Conservation (phyloP, 2,888 invertebrate species). For the Chymomyza fuscimana region DNA sequence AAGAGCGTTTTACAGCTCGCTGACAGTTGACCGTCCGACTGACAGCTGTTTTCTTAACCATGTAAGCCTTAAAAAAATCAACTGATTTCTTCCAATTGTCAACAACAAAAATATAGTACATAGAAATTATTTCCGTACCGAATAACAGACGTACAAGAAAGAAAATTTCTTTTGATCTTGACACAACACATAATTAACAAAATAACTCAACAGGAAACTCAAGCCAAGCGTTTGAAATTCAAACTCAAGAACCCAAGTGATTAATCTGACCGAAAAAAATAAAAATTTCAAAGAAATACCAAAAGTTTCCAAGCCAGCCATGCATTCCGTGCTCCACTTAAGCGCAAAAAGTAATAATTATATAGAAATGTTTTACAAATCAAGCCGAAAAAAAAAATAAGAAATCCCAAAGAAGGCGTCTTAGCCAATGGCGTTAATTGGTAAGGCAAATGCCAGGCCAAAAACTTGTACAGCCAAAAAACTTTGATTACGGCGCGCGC, state of each 20-base stretch:
- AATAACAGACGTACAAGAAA: background rate
- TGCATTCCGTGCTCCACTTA: slow-evolving; percentile 59
- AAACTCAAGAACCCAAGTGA: slow-evolving; percentile 46
- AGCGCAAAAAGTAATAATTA: slow-evolving; percentile 63
- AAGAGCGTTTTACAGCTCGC: no score
- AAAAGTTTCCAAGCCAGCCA: background rate
- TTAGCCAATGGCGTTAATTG: slow-evolving; percentile 55
- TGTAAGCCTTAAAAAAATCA: no score
- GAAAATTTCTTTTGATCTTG: slow-evolving; percentile 53
- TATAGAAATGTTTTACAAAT: slow-evolving; percentile 44
- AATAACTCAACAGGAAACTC: slow-evolving; percentile 68
- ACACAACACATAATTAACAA: slow-evolving; percentile 63
- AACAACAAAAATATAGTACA: slow-evolving; percentile 1
- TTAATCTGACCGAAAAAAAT: slow-evolving; percentile 51
- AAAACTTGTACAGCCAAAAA: slow-evolving; percentile 33
- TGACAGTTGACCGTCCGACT: no score
- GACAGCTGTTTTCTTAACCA: no score
- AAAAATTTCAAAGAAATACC: background rate
- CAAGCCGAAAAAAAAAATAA: slow-evolving; percentile 18
- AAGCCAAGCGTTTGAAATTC: slow-evolving; percentile 23
- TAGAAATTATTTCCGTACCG: background rate
- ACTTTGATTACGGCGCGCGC: slow-evolving; percentile 49
- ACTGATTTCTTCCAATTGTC: slow-evolving; percentile 1
- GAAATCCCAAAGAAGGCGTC: slow-evolving; percentile 47
- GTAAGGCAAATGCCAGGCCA: slow-evolving; percentile 42